These are phyloP conservation scores for Marmota flaviventris DNA, from an alignment of 2,113 vertebrate genomes.

Conservation along the genomic window DNA sequence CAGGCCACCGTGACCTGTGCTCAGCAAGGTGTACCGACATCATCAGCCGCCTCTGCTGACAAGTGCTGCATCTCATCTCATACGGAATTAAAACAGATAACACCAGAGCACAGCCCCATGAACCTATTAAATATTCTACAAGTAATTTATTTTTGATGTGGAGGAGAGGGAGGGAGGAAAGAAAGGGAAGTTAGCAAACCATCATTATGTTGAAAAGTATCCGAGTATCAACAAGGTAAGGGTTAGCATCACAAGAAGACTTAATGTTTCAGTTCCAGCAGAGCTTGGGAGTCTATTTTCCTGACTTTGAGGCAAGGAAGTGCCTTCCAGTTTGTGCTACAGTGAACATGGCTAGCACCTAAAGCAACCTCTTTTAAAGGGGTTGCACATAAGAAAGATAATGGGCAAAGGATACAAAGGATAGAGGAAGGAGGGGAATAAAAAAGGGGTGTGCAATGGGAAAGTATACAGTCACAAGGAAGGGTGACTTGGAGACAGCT, in stretches of 20 bases:
- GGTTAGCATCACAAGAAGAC: neutral
- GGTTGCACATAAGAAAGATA: neutral
- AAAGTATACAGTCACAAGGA: neutral
- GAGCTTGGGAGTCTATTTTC: neutral
- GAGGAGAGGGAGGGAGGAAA: slow-evolving; percentile 21
- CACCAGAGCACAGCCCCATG: slow-evolving; percentile 33
- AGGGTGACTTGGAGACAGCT: neutral
- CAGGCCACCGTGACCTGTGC: slow-evolving; percentile 55
- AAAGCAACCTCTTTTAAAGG: neutral
- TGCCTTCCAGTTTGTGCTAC: neutral
- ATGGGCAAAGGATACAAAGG: neutral
- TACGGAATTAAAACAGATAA: slow-evolving; percentile 65
- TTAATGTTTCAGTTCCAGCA: neutral
- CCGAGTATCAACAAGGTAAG: slow-evolving; percentile 29
- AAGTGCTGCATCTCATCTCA: slow-evolving; percentile 62
- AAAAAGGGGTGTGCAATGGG: no score
- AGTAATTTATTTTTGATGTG: slow-evolving; percentile 70
- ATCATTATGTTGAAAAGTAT: slow-evolving; percentile 61
- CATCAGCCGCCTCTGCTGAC: slow-evolving; percentile 45
- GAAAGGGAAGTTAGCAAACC: slow-evolving; percentile 59
- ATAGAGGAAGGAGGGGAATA: neutral
- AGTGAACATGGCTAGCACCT: neutral
- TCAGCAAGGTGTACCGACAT: slow-evolving; percentile 50
- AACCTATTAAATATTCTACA: slow-evolving; percentile 75
- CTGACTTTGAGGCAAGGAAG: neutral